Evolutionary conservation across 2,888 invertebrate species (phyloP), one percentile per base, ranked within the genome.

Genomic region (Euzetes globulus): DNA sequence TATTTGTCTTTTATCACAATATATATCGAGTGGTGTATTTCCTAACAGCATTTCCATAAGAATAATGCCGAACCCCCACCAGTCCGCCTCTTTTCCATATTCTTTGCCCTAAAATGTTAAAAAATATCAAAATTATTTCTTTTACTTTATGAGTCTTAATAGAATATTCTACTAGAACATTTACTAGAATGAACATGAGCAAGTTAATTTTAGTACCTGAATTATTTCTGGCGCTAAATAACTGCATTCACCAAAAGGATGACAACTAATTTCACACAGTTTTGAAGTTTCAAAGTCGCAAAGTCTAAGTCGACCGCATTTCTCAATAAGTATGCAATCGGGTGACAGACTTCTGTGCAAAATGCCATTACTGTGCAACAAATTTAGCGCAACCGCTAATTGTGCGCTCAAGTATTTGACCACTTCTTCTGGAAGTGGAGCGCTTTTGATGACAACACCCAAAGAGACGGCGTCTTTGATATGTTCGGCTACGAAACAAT

Each of bases 1-100:
- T 6, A 71, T 52, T 5, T 71, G 13, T 47, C 19, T 71, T 27
- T 27, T 27, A 71, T 47, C 52, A 50, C 73, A 73, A 52, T 73
- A 73, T 25, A 73, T 73, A 15, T 63, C 37, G 6, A 73, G 13
- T 0, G 73, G 73, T 17, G 65, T 73, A 13, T 50, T 29, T 2
- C 73, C 73, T 9, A 37, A 45, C 9, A 65, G 25, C 65, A 73
- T 33, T 27, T 73, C 63, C 27, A 73, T 45, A 11, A 73, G 4
- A 27, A 73, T 73, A 45, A 73, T 68, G 2, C 65, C 73, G 17
- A 68, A 73, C 17, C 50, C 25, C 45, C 45, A 73, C 73, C 73
- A 73, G 47, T 73, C 73, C 9, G 73, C 63, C 37, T 73, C 63
- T 50, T 73, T 73, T 25, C 73, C 73, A 29, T 68, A 73, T 22